These are phyloP conservation scores for Drosophila anomalata DNA, from an alignment of 2,888 invertebrate genomes.

Conservation along the genomic window DNA sequence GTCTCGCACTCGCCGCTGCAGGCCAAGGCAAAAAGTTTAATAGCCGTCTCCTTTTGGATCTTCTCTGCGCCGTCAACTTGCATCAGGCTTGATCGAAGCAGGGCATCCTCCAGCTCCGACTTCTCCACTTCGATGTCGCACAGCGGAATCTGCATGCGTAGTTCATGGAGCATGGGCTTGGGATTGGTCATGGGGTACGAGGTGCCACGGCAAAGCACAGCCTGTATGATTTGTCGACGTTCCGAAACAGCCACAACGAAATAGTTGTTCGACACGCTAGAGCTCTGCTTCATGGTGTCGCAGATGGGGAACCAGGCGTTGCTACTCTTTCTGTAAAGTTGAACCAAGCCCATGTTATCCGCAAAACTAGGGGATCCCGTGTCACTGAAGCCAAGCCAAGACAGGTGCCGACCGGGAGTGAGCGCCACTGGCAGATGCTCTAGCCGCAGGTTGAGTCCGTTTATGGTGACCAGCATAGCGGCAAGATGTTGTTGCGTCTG, in stretches of 20 bases:
- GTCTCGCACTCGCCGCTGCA: slow-evolving; percentile 93
- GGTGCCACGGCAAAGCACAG: slow-evolving; percentile 94
- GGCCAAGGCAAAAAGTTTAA: slow-evolving; percentile 95
- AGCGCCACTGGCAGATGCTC: slow-evolving; percentile 87
- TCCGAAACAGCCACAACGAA: slow-evolving; percentile 92
- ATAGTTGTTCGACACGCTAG: slow-evolving; percentile 89
- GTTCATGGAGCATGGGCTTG: slow-evolving; percentile 91
- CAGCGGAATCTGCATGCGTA: slow-evolving; percentile 90
- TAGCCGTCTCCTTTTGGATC: slow-evolving; percentile 90
- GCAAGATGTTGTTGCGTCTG: slow-evolving; percentile 85
- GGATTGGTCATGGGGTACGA: slow-evolving; percentile 94
- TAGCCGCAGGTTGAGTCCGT: slow-evolving; percentile 84
- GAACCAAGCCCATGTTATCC: slow-evolving; percentile 91
- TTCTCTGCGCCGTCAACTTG: slow-evolving; percentile 88
- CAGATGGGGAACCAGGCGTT: slow-evolving; percentile 93
- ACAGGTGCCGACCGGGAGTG: slow-evolving; percentile 87
- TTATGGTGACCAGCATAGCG: slow-evolving; percentile 85
- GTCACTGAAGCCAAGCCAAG: slow-evolving; percentile 93
- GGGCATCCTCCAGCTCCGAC: slow-evolving; percentile 90
- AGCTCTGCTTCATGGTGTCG: slow-evolving; percentile 88
- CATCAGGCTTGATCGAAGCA: slow-evolving; percentile 88
- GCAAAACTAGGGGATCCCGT: slow-evolving; percentile 90
- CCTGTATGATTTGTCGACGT: slow-evolving; percentile 90
- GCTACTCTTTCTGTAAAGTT: slow-evolving; percentile 88
- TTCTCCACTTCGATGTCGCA: slow-evolving; percentile 93